Evolutionary conservation across 1,140 invertebrate species (phyloP).

Genomic region (Magallana gigas): DNA sequence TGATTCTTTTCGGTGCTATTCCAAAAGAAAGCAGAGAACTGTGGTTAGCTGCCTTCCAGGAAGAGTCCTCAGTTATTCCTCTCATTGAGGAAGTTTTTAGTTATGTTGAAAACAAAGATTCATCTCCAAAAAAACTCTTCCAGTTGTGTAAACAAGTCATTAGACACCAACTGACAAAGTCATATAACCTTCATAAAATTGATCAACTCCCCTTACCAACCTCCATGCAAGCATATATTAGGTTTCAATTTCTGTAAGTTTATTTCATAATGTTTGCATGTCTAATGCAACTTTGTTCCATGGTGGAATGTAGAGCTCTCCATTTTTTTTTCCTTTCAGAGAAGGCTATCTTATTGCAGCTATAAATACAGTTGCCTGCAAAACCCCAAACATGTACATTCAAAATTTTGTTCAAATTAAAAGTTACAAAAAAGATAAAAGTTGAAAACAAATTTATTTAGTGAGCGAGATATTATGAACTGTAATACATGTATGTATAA

Average conservation of each 20-base stretch:
- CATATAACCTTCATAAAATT: conserved; percentile 59
- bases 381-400: no score
- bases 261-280: neutral
- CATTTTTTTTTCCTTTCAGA: no score
- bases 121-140: conserved; percentile 57
- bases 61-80: neutral
- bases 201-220: conserved; percentile 59
- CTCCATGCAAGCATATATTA: conserved; percentile 61
- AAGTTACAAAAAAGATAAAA: no score
- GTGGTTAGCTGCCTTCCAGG: conserved; percentile 38
- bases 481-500: no score
- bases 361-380: no score
- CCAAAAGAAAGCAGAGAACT: conserved; percentile 33
- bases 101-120: conserved; percentile 58
- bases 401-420: no score
- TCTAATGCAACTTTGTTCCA: no score
- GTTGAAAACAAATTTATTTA: no score
- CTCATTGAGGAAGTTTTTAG: conserved; percentile 61
- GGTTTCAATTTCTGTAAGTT: conserved; percentile 55
- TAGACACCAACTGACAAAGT: conserved; percentile 50
- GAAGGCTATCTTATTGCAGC: no score
- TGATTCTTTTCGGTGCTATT: conserved; percentile 58
- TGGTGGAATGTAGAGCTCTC: no score
- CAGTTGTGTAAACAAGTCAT: conserved; percentile 62
- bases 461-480: no score